Percentiles rank a stretch among this genome's conserved stretches.
These are phyloP conservation scores for Takifugu flavidus DNA, from an alignment of 2,113 vertebrate genomes.

Conservation along the genomic window DNA sequence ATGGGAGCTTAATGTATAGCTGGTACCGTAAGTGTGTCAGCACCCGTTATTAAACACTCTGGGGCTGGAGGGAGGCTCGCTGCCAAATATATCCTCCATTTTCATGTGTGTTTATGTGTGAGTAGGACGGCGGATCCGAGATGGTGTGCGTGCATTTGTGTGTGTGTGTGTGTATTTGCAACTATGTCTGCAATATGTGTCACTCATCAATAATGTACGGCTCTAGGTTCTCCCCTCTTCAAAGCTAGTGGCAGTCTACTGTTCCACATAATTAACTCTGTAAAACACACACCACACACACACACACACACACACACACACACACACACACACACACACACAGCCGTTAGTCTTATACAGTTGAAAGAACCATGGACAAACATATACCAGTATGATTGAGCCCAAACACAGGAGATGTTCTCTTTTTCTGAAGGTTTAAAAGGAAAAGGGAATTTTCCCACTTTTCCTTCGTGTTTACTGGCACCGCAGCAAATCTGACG, in stretches of 20 bases:
- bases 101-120: constrained; percentile 16
- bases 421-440: background rate
- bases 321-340: constrained; percentile 8
- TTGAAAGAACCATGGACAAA: constrained; percentile 18
- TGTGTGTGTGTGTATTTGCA: constrained; percentile 44
- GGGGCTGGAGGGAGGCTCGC: constrained; percentile 29
- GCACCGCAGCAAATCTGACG: too few relatives aligned
- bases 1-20: constrained; percentile 50
- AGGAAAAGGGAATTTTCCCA: background rate
- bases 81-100: constrained; percentile 44
- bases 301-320: constrained; percentile 20
- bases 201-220: constrained; percentile 77
- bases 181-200: constrained; percentile 66
- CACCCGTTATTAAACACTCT: constrained; percentile 51
- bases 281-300: constrained; percentile 21
- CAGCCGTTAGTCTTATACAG: constrained; percentile 9
- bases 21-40: constrained; percentile 62
- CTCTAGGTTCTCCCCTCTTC: constrained; percentile 62
- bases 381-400: constrained; percentile 17
- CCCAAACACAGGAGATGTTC: background rate
- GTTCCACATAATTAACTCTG: constrained; percentile 70
- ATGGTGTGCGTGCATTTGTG: constrained; percentile 5
- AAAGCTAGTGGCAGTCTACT: constrained; percentile 64
- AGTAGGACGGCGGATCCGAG: constrained; percentile 1
- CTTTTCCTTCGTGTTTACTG: too few relatives aligned